A percentile compares a stretch with the other conserved stretches of the same genome.
Evolutionary conservation across 2,797 vertebrate species (phyloP).

Genomic region (Sitta carolinensis): DNA sequence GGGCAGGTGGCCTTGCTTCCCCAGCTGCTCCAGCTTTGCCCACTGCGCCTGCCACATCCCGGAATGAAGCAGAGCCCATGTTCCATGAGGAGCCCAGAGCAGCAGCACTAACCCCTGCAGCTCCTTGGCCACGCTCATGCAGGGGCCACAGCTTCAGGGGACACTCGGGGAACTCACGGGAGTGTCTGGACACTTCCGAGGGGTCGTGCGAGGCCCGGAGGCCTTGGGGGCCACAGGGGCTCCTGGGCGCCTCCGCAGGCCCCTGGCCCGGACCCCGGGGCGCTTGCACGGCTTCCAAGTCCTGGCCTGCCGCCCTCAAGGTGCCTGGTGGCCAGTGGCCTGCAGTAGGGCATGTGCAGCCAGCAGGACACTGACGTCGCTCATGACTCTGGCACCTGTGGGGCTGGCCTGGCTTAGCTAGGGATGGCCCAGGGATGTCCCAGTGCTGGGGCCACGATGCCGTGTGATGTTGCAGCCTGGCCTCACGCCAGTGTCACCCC

Average conservation of each 20-base stretch:
- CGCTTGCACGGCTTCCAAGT: fast-evolving
- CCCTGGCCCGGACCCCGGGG: neutral
- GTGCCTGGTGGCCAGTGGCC: neutral
- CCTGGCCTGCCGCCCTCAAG: fast-evolving
- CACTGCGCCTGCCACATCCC: neutral
- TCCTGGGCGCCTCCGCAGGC: neutral
- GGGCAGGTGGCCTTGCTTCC: neutral
- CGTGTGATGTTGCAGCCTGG: neutral
- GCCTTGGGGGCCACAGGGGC: neutral
- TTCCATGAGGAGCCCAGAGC: neutral
- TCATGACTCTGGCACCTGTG: neutral
- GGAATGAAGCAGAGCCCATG: fast-evolving
- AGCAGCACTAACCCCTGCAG: neutral
- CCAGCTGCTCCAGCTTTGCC: neutral
- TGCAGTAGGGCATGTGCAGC: neutral
- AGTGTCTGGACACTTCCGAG: neutral
- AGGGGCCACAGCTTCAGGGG: neutral
- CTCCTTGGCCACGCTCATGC: neutral
- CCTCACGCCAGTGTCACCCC: too few relatives aligned
- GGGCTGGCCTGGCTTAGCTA: neutral
- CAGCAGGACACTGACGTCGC: neutral
- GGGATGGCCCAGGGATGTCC: neutral
- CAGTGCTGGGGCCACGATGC: neutral
- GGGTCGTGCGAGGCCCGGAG: fast-evolving
- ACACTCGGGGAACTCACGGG: fast-evolving